Evolutionary conservation across 2,888 invertebrate genomes (phyloP), one percentile per base, ranked within the genome.

Genomic region (Steinernema carpocapsae): DNA sequence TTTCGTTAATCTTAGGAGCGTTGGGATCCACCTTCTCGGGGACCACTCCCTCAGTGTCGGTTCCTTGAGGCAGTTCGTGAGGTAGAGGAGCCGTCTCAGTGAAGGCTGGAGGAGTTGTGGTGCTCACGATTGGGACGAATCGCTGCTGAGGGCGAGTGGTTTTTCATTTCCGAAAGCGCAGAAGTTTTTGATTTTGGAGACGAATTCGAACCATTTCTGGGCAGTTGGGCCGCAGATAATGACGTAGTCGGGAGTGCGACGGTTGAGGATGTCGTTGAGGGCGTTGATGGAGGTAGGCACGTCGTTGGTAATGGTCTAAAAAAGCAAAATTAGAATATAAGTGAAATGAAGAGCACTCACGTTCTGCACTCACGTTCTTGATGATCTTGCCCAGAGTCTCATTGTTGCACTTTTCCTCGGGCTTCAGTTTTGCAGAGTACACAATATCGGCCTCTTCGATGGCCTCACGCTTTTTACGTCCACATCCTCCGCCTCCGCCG

Each of bases 101-200:
- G 26, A 14, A 7, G 56, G 26, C 19, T 4, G 56, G 56, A 24
- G 56, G 24, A 14, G 26, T 4, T 14, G 10, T 7, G 56, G 56
- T 56, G 14, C 24, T 14, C 48, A 48, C 48, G 48, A 48, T 14
- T 4, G 56, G 56, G 14, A 12, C 14, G 32, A 29, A 32, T 26
- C 37, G 29, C 3, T 64, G 26, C 7, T 32, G 64, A 32, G 64
- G 26, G 32, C 64, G 64, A 1, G 64, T 64, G 32, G 64, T 64
- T 64, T 64, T 6, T 64, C 64, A 32, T 64, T 64, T 26, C 64
- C 64, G 17, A 32, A 10, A 26, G 14, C 32, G 64, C 64, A 64
- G 64, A 64, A 64, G 64, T 64, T 64, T 32, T 64, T 64, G 64
- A 64, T 64, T n/a, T 64, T 64, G 32, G 64, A 32, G 26, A 64